Percentiles rank a stretch among this genome's conserved stretches.
Evolutionary conservation across 2,888 invertebrate species (phyloP).

Genomic region (Drosophila nigricruria): DNA sequence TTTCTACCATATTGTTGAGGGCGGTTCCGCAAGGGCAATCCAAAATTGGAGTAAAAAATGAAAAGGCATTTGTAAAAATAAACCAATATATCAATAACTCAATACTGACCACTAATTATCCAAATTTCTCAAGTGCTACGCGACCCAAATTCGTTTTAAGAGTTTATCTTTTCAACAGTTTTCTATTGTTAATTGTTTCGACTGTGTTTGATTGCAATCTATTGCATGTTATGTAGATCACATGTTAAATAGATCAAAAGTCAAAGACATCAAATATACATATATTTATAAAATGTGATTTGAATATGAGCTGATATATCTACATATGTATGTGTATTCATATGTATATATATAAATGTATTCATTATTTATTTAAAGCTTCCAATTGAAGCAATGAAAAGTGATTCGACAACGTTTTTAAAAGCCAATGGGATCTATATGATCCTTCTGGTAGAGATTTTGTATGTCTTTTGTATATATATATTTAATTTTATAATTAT

Average conservation of each 20-base stretch:
- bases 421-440: not conserved
- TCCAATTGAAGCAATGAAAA: not conserved
- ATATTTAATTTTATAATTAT: too few species aligned
- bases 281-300: not conserved
- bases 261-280: not conserved
- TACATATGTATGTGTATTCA: not conserved
- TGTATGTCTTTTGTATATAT: too few species aligned
- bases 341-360: not conserved
- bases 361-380: not conserved
- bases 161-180: constrained; percentile 22
- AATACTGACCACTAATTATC: constrained; percentile 36
- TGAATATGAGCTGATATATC: not conserved
- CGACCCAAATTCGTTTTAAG: constrained; percentile 44
- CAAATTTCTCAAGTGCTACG: constrained; percentile 36
- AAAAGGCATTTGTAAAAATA: constrained; percentile 27
- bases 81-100: constrained; percentile 2
- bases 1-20: constrained; percentile 10
- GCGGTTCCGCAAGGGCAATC: constrained; percentile 50
- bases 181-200: constrained; percentile 15
- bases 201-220: constrained; percentile 29
- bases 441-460: too few species aligned
- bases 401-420: not conserved
- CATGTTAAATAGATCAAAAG: constrained; percentile 17
- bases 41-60: constrained; percentile 3
- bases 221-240: constrained; percentile 14